These are phyloP conservation scores for Andinoacara biseriatus DNA, from an alignment of 2,113 vertebrate species.

Conservation along the genomic window DNA sequence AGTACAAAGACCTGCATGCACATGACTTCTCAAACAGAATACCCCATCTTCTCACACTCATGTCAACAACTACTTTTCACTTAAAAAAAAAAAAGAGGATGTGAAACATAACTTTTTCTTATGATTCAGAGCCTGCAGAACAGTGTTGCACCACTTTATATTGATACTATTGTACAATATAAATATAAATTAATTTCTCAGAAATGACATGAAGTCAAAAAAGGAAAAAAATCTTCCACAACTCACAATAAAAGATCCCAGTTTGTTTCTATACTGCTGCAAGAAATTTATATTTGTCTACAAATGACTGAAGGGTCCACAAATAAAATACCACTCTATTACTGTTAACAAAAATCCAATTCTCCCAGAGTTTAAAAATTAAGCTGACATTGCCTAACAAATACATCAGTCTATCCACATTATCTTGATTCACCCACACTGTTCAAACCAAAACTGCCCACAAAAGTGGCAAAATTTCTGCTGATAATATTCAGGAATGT, in stretches of 20 bases:
- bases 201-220: not conserved
- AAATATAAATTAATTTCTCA: not conserved
- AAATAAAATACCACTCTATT: too few species aligned
- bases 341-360: not conserved
- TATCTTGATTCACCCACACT: not conserved
- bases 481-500: not conserved
- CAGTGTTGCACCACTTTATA: conserved; percentile 1
- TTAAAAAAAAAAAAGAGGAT: conserved; percentile 7
- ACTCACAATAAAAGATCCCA: not conserved
- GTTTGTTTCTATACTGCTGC: not conserved
- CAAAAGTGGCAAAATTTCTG: not conserved
- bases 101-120: not conserved
- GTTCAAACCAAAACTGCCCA: not conserved
- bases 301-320: not conserved
- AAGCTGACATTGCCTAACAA: not conserved
- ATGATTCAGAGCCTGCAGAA: conserved; percentile 3
- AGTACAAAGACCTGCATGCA: not conserved
- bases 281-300: not conserved
- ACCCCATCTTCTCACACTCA: not conserved
- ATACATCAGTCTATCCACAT: not conserved
- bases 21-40: not conserved
- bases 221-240: too few species aligned
- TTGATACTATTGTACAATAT: not conserved
- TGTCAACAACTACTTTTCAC: not conserved
- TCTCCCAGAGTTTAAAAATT: not conserved